Evolutionary conservation across 2,888 invertebrate genomes (phyloP).

Genomic region (Nomada ruficornis): DNA sequence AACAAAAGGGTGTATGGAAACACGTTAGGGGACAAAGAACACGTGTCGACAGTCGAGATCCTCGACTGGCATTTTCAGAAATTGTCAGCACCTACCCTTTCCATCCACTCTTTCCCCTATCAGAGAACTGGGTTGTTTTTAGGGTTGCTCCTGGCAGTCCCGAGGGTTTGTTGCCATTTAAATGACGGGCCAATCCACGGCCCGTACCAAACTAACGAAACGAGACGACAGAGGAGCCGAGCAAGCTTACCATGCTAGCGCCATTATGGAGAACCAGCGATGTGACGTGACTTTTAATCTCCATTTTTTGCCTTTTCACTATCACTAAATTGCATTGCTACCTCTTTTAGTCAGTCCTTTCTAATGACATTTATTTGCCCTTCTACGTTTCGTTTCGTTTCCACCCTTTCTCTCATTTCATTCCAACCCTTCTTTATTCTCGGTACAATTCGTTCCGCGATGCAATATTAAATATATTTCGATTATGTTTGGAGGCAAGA

Average conservation of each 20-base stretch:
- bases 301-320: constrained; percentile 30
- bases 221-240: constrained; percentile 54
- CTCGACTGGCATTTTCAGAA: constrained; percentile 61
- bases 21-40: background rate
- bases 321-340: background rate
- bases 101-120: constrained; percentile 24
- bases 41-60: constrained; percentile 9
- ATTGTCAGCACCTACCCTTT: constrained; percentile 67
- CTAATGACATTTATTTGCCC: constrained; percentile 14
- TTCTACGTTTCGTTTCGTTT: constrained; percentile 1
- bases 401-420: too few relatives aligned
- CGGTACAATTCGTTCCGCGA: background rate
- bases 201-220: constrained; percentile 72
- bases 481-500: too few relatives aligned
- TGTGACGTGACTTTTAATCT: constrained; percentile 55
- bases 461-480: too few relatives aligned
- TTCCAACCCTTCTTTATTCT: background rate
- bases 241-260: constrained; percentile 27
- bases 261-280: constrained; percentile 52
- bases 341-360: background rate
- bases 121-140: constrained; percentile 40
- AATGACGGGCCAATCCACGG: constrained; percentile 75
- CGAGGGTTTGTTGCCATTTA: constrained; percentile 77
- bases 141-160: constrained; percentile 44
- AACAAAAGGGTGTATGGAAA: background rate